Evolutionary conservation across 2,113 vertebrate genomes (phyloP).

Genomic region (Phoenicopterus ruber): DNA sequence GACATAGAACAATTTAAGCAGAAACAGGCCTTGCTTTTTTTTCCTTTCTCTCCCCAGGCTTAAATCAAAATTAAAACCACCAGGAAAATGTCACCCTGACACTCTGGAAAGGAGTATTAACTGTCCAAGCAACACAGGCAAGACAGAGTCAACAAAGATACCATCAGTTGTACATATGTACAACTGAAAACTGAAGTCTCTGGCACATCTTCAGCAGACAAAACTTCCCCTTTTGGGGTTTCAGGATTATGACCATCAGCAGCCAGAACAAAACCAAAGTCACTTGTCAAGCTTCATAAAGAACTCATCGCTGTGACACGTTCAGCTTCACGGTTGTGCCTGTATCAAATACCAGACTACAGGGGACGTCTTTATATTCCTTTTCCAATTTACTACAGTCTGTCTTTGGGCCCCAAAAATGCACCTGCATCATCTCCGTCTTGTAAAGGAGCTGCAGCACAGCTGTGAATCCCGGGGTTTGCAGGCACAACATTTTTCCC

Average conservation of each 20-base stretch:
- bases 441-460: neutral
- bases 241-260: neutral
- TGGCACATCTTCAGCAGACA: neutral
- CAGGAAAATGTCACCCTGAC: neutral
- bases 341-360: neutral
- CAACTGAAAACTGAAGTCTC: neutral
- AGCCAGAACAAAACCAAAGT: neutral
- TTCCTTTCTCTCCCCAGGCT: neutral
- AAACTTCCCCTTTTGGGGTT: neutral
- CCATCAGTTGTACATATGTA: accelerated
- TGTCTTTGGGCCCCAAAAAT: neutral
- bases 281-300: neutral
- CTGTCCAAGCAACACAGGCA: neutral
- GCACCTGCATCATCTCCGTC: neutral
- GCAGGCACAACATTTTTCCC: neutral
- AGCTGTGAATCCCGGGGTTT: neutral
- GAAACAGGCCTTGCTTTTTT: neutral
- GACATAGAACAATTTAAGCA: neutral
- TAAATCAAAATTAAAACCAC: neutral
- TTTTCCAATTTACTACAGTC: neutral
- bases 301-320: accelerated
- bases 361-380: neutral
- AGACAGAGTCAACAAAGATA: neutral
- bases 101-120: neutral
- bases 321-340: neutral